A percentile compares a stretch with the other conserved stretches of the same genome.
These are phyloP conservation scores for Melanerpes formicivorus DNA, from an alignment of 2,113 vertebrate genomes.

Conservation along the genomic window DNA sequence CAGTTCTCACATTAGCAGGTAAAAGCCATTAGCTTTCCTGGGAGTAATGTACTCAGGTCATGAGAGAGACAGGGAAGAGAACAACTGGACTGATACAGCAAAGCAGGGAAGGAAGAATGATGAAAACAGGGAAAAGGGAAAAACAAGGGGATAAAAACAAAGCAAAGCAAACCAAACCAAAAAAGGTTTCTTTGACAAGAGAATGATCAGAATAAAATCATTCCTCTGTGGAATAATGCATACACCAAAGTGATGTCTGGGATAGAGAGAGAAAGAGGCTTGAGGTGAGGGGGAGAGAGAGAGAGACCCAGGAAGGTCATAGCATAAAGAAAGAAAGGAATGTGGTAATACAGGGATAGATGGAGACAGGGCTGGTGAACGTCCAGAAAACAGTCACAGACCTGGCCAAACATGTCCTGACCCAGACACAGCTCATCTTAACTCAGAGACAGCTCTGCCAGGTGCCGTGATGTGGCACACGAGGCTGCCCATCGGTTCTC, in stretches of 20 bases:
- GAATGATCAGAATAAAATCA: background rate
- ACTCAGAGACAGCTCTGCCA: background rate
- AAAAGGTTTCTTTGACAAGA: background rate
- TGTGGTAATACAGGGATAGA: background rate
- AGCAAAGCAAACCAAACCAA: no score
- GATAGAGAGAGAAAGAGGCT: background rate
- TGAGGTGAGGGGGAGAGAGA: background rate
- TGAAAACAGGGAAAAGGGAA: background rate
- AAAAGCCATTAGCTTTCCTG: constrained; percentile 28
- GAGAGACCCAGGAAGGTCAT: background rate
- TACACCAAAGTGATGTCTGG: background rate
- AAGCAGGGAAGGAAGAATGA: background rate
- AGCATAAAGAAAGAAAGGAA: constrained; percentile 2
- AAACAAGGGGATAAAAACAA: background rate
- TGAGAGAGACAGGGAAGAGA: background rate
- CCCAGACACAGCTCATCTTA: background rate
- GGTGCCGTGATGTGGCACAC: background rate
- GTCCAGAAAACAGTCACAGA: background rate
- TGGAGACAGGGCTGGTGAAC: background rate
- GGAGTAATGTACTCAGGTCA: background rate
- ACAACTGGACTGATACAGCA: background rate
- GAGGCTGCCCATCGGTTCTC: fast-evolving
- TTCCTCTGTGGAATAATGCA: background rate
- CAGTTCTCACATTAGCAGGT: constrained; percentile 41
- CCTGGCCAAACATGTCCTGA: background rate